Evolutionary conservation across 2,888 invertebrate genomes (phyloP), one percentile per base, ranked within the genome.

Genomic region (Macroteleia sp.): DNA sequence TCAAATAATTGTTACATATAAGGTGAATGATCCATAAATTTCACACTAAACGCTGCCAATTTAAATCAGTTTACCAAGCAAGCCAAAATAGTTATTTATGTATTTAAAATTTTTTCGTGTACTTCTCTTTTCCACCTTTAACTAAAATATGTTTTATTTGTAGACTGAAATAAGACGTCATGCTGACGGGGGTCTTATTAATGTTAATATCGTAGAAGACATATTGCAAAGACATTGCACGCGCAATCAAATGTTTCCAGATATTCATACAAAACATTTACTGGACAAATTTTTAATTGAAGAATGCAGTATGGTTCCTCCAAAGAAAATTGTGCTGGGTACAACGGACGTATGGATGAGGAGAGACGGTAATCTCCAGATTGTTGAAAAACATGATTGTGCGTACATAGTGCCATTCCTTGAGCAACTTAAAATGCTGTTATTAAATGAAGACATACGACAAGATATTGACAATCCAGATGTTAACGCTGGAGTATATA

Each of bases 391-490:
- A n/a, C n/a, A 3, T 5, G 25, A 46, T 46, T 9, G 1, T 4
- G 46, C 5, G 44, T 82, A 16, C 80, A 73, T 56, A 76, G 83
- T 5, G 19, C 80, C 81, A 4, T 64, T 80, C 61, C 76, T 74
- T 42, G 50, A 42, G 57, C 48, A 36, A 17, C 30, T 22, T 12
- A 16, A 46, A 46, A 14, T 3, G 10, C 5, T 46, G 12, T 19
- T 46, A 9, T 8, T 3, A 14, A 46, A 46, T 25, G 14, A 22
- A 14, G 25, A 46, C n/a, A 46, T 46, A 8, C 41, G 62, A n/a
- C 20, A 14, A 3, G 44, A 62, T 57, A 46, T 79, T 76, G 52
- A 34, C 32, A 8, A 39, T 28, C 34, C 8, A 22, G 1, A 36
- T 41, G n/a, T n/a, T n/a, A n/a, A n/a, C n/a, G n/a, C n/a, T 25